A percentile compares a stretch with the other conserved stretches of the same genome.
phyloP scores from a whole-genome alignment of 2,113 vertebrate species.

The Uropsilus gracilis region DNA sequence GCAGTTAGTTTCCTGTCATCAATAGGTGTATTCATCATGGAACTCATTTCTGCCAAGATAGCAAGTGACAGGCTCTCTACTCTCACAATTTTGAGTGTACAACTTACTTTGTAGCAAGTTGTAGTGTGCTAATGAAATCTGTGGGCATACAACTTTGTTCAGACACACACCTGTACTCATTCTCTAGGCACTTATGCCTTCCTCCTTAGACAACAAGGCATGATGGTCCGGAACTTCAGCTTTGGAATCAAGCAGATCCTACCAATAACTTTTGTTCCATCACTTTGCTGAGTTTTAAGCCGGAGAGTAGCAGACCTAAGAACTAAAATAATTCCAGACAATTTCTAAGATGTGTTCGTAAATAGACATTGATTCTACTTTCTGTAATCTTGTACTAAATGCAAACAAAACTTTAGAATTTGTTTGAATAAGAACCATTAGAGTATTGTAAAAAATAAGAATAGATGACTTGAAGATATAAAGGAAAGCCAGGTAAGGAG shows the following conservation, averaged over 20 bases:
- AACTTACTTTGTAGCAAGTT: not conserved
- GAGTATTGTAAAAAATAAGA: not conserved
- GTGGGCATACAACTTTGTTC: not conserved
- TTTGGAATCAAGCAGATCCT: not conserved
- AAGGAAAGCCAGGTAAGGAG: not conserved
- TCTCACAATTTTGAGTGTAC: not conserved
- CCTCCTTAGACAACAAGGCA: not conserved
- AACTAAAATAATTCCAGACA: not conserved
- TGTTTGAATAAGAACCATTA: not conserved
- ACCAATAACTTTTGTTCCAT: not conserved
- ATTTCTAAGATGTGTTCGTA: not conserved
- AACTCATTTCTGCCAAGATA: not conserved
- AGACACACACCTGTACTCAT: not conserved
- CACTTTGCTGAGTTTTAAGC: not conserved
- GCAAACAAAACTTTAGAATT: not conserved
- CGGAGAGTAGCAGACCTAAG: too few relatives aligned
- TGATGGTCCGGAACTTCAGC: not conserved
- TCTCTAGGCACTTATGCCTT: not conserved
- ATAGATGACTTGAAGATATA: not conserved
- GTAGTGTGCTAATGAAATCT: not conserved
- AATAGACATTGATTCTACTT: not conserved
- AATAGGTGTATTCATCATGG: accelerated
- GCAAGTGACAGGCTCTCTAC: not conserved
- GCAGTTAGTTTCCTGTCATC: not conserved
- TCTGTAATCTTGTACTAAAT: not conserved